A percentile compares a stretch with the other conserved stretches of the same genome.
These are phyloP conservation scores for Microchrysa polita DNA, from an alignment of 2,888 invertebrate species.

Conservation along the genomic window DNA sequence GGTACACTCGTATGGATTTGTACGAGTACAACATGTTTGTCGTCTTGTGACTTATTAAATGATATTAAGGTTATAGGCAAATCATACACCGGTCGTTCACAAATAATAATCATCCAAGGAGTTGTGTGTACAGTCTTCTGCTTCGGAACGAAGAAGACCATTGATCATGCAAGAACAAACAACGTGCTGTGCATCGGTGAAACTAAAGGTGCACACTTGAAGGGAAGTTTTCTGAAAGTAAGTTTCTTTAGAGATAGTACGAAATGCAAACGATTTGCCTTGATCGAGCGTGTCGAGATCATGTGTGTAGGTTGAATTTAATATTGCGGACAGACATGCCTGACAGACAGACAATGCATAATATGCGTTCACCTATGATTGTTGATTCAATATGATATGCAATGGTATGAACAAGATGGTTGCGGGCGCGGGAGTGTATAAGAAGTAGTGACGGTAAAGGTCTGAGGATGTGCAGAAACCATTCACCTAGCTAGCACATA, in stretches of 20 bases:
- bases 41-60: slow-evolving; percentile 11
- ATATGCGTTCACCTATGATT: slow-evolving; percentile 32
- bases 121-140: neutral
- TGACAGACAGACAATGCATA: slow-evolving; percentile 5
- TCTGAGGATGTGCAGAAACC: too few relatives aligned
- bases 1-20: too few relatives aligned
- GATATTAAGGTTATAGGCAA: slow-evolving; percentile 30
- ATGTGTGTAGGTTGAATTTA: slow-evolving; percentile 27
- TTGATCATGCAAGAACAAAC: slow-evolving; percentile 34
- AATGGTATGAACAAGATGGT: too few relatives aligned
- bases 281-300: neutral
- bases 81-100: slow-evolving; percentile 32
- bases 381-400: too few relatives aligned
- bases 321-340: too few relatives aligned
- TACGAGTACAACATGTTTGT: too few relatives aligned
- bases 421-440: too few relatives aligned
- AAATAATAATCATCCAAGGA: neutral
- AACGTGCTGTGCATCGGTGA: slow-evolving; percentile 14
- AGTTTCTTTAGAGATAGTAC: neutral
- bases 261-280: neutral
- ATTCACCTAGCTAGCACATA: too few relatives aligned
- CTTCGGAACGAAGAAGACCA: neutral
- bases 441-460: too few relatives aligned
- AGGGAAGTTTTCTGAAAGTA: slow-evolving; percentile 37
- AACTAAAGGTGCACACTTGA: slow-evolving; percentile 25